Evolutionary conservation across 1,140 invertebrate species (phyloP), one percentile per base, ranked within the genome.

Genomic region (Ephestia elutella): DNA sequence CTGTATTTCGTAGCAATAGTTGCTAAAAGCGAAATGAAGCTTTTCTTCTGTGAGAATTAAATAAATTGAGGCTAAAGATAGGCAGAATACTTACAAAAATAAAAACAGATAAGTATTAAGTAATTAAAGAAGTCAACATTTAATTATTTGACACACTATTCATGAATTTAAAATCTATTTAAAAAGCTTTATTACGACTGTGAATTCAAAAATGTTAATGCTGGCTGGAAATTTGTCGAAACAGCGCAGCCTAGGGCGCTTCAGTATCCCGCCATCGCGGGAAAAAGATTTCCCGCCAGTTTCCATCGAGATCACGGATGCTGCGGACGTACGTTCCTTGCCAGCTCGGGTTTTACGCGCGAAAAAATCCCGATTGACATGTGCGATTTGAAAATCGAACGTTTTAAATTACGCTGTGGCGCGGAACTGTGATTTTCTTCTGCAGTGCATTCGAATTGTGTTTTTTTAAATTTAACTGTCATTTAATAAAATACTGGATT

Each of bases 301-400:
- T 15, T 44, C 13, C 38, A 44, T 15, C 7, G 38, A 44, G 38
- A 15, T n/a, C 3, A 10, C 38, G 13, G 10, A 44, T 15, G 13
- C 38, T 44, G 38, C 15, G n/a, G 38, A 44, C 38, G 38, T 44
- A 15, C n/a, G n/a, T 3, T 44, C 38, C n/a, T 44, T 8, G 13
- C 38, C 1, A 5, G 15, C 38, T 44, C 38, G 0, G 10, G 7
- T n/a, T 44, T 44, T 44, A 44, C 38, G 38, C 38, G 38, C 38
- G 38, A 44, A 44, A n/a, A n/a, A 44, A 44, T 44, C 5, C 38
- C 38, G 38, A 44, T 44, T 44, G 38, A 44, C 38, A 44, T 44
- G 38, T 44, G 38, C 38, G 38, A 44, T 44, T n/a, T 44, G n/a
- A 44, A 44, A 44, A 44, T 44, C 38, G 38, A 44, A 44, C n/a